Base-by-base conservation (phyloP, 2,797 vertebrate species). In the Iguana delicatissima region DNA sequence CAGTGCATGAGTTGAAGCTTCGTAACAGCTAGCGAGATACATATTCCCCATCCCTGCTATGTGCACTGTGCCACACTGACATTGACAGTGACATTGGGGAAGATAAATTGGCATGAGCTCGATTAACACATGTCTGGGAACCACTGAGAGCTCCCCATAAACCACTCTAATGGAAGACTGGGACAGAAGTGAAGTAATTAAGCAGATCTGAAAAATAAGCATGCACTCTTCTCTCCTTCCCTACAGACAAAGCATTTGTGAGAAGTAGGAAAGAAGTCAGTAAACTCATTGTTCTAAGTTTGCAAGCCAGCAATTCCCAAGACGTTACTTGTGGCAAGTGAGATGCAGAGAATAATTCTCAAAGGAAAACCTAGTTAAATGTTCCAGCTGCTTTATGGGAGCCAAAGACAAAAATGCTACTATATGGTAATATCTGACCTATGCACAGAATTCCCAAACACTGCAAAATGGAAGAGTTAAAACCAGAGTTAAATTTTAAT, bases 321-420 rank as follows among this genome's bases (percentile, higher is more conserved):
- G 92, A 24, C 76, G 88, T 89, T 81, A 0, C 0, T 76, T 87
- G 80, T 85, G 91, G 84, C 81, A 94, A 93, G 93, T 92, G 73
- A 91, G 79, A 84, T 85, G 86, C 91, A 50, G n/a, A 91, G 85
- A 95, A 86, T 0, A 88, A 52, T 87, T 85, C 86, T 52, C 57
- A 83, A 88, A 90, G 29, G 82, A 52, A 94, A 95, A 91, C 62
- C 35, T 74, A 76, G 84, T 89, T 89, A 95, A 94, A 93, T 85
- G 80, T 24, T 50, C 89, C 80, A 91, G 77, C 64, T 64, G 57
- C 29, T 79, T 62, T 0, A 29, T 90, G 89, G 87, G 79, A 0
- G 1, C 88, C 93, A 72, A 92, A 94, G 93, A 76, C 50, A 67
- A 50, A 94, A 94, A 95, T 95, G 92, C 77, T 82, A 72, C 93